These are phyloP conservation scores for Acanthiza pusilla DNA, from an alignment of 2,797 vertebrate species.

Conservation along the genomic window DNA sequence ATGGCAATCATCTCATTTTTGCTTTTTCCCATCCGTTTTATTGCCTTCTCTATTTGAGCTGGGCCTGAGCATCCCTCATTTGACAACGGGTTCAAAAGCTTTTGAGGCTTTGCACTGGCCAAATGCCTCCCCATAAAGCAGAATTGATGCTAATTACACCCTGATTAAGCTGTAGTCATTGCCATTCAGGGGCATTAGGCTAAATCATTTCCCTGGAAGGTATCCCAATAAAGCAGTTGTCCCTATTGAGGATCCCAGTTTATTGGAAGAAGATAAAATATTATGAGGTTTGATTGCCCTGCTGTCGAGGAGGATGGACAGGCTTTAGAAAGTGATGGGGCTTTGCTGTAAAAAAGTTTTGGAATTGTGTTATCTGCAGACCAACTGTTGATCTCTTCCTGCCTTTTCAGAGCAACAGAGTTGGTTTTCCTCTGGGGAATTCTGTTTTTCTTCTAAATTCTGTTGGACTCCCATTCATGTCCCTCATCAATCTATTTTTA, in stretches of 20 bases:
- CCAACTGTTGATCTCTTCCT: not conserved
- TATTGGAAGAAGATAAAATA: not conserved
- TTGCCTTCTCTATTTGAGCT: constrained; percentile 8
- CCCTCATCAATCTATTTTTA: not conserved
- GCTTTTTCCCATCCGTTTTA: constrained; percentile 29
- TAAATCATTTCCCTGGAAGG: constrained; percentile 56
- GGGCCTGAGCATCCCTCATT: not conserved
- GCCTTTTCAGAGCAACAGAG: not conserved
- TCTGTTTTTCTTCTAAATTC: not conserved
- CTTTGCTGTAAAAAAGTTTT: not conserved
- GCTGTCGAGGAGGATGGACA: not conserved
- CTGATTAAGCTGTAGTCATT: constrained; percentile 32
- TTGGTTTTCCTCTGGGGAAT: not conserved
- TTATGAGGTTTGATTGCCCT: not conserved
- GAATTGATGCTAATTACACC: constrained; percentile 53
- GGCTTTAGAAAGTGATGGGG: not conserved
- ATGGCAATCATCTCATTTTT: constrained; percentile 19
- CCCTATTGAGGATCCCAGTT: not conserved
- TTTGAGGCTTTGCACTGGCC: constrained; percentile 29
- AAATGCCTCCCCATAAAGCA: constrained; percentile 44
- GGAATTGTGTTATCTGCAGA: not conserved
- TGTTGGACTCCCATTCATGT: not conserved
- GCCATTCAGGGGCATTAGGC: constrained; percentile 40
- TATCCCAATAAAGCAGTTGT: constrained; percentile 39
- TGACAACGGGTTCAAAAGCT: constrained; percentile 36